A percentile compares a stretch with the other conserved stretches of the same genome.
Conservation (phyloP, 2,797 vertebrate species). For the Parambassis ranga region DNA sequence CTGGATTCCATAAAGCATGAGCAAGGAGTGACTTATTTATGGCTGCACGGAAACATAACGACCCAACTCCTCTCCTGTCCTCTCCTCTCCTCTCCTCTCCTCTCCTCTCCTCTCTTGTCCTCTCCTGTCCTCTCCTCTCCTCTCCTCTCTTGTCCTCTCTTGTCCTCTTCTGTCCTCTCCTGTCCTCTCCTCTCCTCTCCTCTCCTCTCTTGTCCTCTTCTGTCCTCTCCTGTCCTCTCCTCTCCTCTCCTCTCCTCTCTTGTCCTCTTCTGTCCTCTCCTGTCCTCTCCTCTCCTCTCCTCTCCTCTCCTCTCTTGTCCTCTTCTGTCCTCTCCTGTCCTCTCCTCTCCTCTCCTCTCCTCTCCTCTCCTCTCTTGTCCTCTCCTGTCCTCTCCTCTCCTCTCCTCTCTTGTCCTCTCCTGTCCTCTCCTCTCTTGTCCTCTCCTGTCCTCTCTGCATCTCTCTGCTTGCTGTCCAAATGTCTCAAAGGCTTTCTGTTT, state of each 20-base stretch:
- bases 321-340: slow-evolving; percentile 24
- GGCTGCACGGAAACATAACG: slow-evolving; percentile 63
- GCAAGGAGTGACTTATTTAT: slow-evolving; percentile 71
- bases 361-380: too few relatives aligned
- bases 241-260: slow-evolving; percentile 18
- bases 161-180: too few relatives aligned
- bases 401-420: too few relatives aligned
- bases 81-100: slow-evolving; percentile 12
- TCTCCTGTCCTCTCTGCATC: too few relatives aligned
- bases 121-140: slow-evolving; percentile 12
- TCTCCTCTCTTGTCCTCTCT: too few relatives aligned
- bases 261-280: too few relatives aligned
- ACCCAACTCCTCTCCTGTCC: slow-evolving; percentile 24
- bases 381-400: background rate
- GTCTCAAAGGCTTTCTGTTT: slow-evolving; percentile 29
- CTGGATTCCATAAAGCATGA: slow-evolving; percentile 80
- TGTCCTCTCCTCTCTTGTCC: background rate
- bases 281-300: slow-evolving; percentile 10
- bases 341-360: slow-evolving; percentile 12
- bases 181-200: slow-evolving; percentile 10
- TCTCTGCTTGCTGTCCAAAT: slow-evolving; percentile 23
- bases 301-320: slow-evolving; percentile 12
- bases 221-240: slow-evolving; percentile 16
- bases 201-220: slow-evolving; percentile 12
- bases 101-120: slow-evolving; percentile 21